These are phyloP conservation scores for Aphrophora alni DNA, from an alignment of 2,888 invertebrate genomes.

Conservation along the genomic window DNA sequence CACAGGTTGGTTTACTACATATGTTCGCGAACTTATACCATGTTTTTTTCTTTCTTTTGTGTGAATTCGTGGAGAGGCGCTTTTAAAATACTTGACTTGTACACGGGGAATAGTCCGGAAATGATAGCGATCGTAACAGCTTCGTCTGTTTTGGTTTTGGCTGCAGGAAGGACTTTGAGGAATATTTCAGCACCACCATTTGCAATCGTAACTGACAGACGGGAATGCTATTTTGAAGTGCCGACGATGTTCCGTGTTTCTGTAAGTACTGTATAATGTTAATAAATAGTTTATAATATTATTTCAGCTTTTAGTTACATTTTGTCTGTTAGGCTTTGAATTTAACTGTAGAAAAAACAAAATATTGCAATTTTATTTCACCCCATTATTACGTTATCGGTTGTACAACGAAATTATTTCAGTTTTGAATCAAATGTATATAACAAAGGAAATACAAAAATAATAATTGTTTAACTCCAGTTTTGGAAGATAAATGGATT, in stretches of 20 bases:
- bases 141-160: slow-evolving; percentile 70
- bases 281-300: background rate
- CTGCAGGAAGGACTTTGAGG: slow-evolving; percentile 72
- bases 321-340: too few species aligned
- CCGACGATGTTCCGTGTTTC: slow-evolving; percentile 82
- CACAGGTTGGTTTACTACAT: slow-evolving; percentile 72
- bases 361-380: too few species aligned
- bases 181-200: slow-evolving; percentile 86
- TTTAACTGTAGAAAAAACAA: too few species aligned
- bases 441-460: too few species aligned
- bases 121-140: slow-evolving; percentile 68
- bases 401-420: too few species aligned
- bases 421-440: too few species aligned
- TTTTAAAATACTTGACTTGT: slow-evolving; percentile 78
- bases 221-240: slow-evolving; percentile 81
- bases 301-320: too few species aligned
- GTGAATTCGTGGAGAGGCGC: slow-evolving; percentile 89
- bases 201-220: slow-evolving; percentile 75
- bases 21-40: slow-evolving; percentile 76
- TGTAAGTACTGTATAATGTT: slow-evolving; percentile 64
- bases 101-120: slow-evolving; percentile 65
- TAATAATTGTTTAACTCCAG: too few species aligned
- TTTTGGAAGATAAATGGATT: too few species aligned
- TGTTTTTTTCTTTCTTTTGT: slow-evolving; percentile 77
- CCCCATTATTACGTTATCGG: too few species aligned